Base-by-base conservation (phyloP, 2,888 invertebrate species). In the Pantelozetes paolii region DNA sequence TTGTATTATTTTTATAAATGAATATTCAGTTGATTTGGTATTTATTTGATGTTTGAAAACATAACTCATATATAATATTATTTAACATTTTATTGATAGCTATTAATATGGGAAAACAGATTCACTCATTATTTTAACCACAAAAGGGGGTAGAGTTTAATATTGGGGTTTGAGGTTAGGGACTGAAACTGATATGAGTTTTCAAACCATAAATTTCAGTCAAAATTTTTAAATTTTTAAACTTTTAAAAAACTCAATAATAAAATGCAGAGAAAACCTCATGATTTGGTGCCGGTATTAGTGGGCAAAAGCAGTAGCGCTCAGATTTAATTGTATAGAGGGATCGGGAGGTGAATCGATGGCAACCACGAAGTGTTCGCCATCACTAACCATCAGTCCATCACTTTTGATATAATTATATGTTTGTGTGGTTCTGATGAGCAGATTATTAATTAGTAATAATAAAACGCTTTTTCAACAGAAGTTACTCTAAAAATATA, bases 321-420 rank as follows among this genome's bases (percentile, higher is more conserved):
- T 62, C 20, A 62, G 6, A 36, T 32, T 20, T 62, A 62, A 62
- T 62, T 36, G 62, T 62, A 62, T 36, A 15, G 30, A 30, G 30
- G 6, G 15, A 30, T n/a, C 1, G 13, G 11, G 30, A 30, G 32
- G 30, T 62, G 62, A 30, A 62, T 62, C n/a, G 62, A 62, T 62
- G 62, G 32, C 36, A 62, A 62, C 62, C 62, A 62, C 62, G 62
- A 62, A 62, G 62, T 62, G 62, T 62, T 62, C 62, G 20, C 54
- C 54, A 54, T 54, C 54, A 54, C 26, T 54, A 54, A 54, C 62
- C 62, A 62, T 62, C 62, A 62, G 62, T 62, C 62, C 62, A 62
- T 62, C 62, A 54, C 54, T 54, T n/a, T 20, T 54, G 32, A 30
- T 62, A n/a, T n/a, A 62, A 62, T 62, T 62, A 62, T 62, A 62